Conservation (phyloP, 2,888 invertebrate genomes). For the Sialis fuliginosa region DNA sequence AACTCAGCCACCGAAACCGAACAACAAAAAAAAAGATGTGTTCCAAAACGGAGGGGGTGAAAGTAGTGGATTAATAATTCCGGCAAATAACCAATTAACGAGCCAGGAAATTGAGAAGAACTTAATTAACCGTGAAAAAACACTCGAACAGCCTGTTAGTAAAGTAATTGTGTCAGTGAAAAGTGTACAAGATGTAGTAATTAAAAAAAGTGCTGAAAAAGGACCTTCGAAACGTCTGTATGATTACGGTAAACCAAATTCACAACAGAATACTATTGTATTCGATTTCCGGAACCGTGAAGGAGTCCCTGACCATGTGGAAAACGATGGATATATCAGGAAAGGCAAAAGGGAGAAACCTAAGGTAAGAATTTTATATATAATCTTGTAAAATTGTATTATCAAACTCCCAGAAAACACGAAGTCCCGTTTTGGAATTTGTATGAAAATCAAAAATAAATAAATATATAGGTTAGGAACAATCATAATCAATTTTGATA, state of each 20-base stretch:
- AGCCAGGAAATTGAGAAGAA: slow-evolving; percentile 50
- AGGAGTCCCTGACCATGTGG: slow-evolving; percentile 81
- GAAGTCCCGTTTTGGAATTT: too few relatives aligned
- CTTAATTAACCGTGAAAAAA: slow-evolving; percentile 45
- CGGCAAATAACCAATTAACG: slow-evolving; percentile 26
- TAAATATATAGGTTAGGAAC: too few relatives aligned
- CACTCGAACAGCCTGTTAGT: slow-evolving; percentile 29
- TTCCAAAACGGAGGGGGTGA: neutral
- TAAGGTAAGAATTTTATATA: slow-evolving; percentile 42
- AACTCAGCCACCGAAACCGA: neutral
- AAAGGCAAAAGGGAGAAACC: slow-evolving; percentile 47
- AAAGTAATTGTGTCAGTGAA: slow-evolving; percentile 27
- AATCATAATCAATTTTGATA: too few relatives aligned
- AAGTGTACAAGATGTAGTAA: slow-evolving; percentile 8
- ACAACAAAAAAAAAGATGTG: neutral
- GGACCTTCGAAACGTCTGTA: slow-evolving; percentile 1
- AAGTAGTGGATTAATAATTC: neutral
- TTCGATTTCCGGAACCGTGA: slow-evolving; percentile 76
- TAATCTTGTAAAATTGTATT: too few relatives aligned
- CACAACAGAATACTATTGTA: slow-evolving; percentile 51
- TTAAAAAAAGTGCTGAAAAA: neutral
- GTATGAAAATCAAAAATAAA: too few relatives aligned
- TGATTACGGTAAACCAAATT: slow-evolving; percentile 16
- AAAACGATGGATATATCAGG: slow-evolving; percentile 68
- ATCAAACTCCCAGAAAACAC: too few relatives aligned